Evolutionary conservation across 2,888 invertebrate genomes (phyloP), one percentile per base, ranked within the genome.

Genomic region (Melolontha melolontha): DNA sequence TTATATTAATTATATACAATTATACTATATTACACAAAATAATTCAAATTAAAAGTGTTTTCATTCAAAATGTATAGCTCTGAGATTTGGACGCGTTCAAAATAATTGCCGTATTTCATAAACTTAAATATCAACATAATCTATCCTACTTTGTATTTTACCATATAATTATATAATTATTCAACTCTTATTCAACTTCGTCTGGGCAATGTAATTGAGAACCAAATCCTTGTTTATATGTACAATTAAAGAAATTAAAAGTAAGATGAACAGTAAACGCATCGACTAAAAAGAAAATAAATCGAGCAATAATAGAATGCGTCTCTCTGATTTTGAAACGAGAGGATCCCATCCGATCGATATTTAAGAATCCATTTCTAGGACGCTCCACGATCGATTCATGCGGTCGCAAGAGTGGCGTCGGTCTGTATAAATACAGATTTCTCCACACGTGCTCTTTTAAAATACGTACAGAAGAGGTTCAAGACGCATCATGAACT

Each of bases 401-500:
- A 47, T 47, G 29, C 59, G 59, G 47, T 12, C 47, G 29, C 47
- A 62, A 62, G 47, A 62, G 73, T 73, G 73, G 73, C 70, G 69
- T 52, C 70, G 66, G 72, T 68, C 59, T 66, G 72, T 76, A 76
- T 76, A 76, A 75, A 76, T 75, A 75, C 71, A 50, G 75, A 75
- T 75, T 75, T 75, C 75, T 70, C 74, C 72, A 71, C 74, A 73
- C 71, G 72, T 72, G 72, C 63, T 64, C 67, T 52, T 63, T 68
- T 71, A 72, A 64, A 72, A 66, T 65, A 57, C 52, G 67, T 68
- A 69, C 47, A 64, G 67, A 70, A 69, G 66, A 64, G 67, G 64
- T 66, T 67, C 67, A 34, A 63, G 70, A 69, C 63, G 59, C 71
- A 72, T 71, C 70, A 75, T 73, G 75, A 74, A 72, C 73, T 62